Conservation (phyloP, 2,113 vertebrate species). For the Mastomys natalensis region DNA sequence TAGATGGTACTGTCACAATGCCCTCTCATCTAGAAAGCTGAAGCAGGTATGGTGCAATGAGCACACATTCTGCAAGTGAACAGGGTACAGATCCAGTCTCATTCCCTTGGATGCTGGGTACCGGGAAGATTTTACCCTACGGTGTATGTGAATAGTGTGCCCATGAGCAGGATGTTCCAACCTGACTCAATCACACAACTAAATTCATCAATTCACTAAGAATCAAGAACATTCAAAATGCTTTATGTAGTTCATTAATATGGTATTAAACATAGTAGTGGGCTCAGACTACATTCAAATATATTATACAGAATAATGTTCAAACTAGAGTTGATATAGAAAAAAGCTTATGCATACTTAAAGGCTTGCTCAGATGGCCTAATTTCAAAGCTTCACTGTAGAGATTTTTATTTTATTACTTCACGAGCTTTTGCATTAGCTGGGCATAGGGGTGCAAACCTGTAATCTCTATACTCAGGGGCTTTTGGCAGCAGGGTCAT, state of each 20-base stretch:
- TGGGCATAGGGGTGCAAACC: background rate
- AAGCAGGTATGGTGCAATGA: background rate
- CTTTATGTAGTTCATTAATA: background rate
- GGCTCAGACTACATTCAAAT: background rate
- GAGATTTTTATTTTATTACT: background rate
- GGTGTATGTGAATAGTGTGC: background rate
- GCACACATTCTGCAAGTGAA: background rate
- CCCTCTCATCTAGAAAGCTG: background rate
- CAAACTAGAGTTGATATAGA: background rate
- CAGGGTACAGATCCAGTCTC: background rate
- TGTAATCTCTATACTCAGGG: background rate
- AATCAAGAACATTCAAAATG: background rate
- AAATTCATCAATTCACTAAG: background rate
- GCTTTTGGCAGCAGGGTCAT: too few relatives aligned
- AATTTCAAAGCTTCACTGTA: background rate
- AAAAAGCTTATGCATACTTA: background rate
- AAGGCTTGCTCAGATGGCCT: background rate
- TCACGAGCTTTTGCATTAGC: background rate
- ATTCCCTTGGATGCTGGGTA: background rate
- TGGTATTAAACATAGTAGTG: background rate
- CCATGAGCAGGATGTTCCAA: background rate
- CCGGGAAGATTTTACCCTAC: background rate
- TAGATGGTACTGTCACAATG: background rate
- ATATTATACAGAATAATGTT: background rate
- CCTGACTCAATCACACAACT: background rate